Evolutionary conservation across 1,140 invertebrate genomes (phyloP).

Genomic region (Bombyx mori): ASM3026992v2 NC_085124.1:14078501-14079000

Average conservation of each 20-base stretch:
- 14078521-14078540: too few relatives aligned
- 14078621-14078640: too few relatives aligned
- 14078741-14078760: slow-evolving; percentile 23
- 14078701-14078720: slow-evolving; percentile 1
- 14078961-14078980: slow-evolving; percentile 21
- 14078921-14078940: slow-evolving; percentile 4
- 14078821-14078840: slow-evolving; percentile 46
- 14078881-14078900: slow-evolving; percentile 9
- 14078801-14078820: slow-evolving; percentile 32
- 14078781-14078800: slow-evolving; percentile 24
- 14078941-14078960: slow-evolving; percentile 16
- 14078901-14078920: not conserved
- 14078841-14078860: slow-evolving; percentile 33
- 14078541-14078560: too few relatives aligned
- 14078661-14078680: not conserved
- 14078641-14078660: too few relatives aligned
- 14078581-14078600: too few relatives aligned
- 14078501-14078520: too few relatives aligned
- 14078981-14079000: slow-evolving; percentile 27
- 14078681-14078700: not conserved
- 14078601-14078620: too few relatives aligned
- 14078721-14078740: slow-evolving; percentile 10
- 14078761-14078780: slow-evolving; percentile 37
- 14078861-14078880: slow-evolving; percentile 15
- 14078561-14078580: too few relatives aligned